Conservation (phyloP, 2,797 vertebrate genomes). For the Oryzias dopingdopingensis region DNA sequence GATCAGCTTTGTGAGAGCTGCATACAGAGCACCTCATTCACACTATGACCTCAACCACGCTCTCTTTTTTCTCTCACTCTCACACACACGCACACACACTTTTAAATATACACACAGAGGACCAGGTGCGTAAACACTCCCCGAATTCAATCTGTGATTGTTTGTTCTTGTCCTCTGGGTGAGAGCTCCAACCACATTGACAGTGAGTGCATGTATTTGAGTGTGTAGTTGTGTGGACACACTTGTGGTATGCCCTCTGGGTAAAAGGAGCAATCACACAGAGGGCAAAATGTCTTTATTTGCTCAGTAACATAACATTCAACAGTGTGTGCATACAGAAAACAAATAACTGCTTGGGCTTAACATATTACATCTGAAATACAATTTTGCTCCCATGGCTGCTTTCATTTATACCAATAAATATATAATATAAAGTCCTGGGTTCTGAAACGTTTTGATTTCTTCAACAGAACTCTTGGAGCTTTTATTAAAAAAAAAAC, state of each 20-base stretch:
- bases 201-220: slow-evolving; percentile 14
- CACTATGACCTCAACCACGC: slow-evolving; percentile 33
- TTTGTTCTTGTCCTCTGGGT: slow-evolving; percentile 62
- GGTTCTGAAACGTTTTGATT: too few relatives aligned
- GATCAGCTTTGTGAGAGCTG: slow-evolving; percentile 30
- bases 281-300: slow-evolving; percentile 48
- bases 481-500: too few relatives aligned
- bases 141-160: slow-evolving; percentile 63
- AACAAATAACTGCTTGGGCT: slow-evolving; percentile 10
- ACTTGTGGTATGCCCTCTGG: slow-evolving; percentile 35
- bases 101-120: slow-evolving; percentile 9
- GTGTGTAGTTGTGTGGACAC: slow-evolving; percentile 10
- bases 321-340: slow-evolving; percentile 5
- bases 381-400: too few relatives aligned
- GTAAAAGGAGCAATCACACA: slow-evolving; percentile 55
- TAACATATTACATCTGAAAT: not conserved
- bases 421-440: too few relatives aligned
- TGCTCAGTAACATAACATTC: slow-evolving; percentile 44
- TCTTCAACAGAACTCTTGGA: too few relatives aligned
- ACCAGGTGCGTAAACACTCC: slow-evolving; percentile 54
- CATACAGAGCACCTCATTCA: slow-evolving; percentile 43
- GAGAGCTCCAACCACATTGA: slow-evolving; percentile 46
- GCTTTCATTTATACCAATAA: too few relatives aligned
- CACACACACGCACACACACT: slow-evolving; percentile 5
- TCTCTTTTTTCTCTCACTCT: not conserved